Base-by-base conservation (phyloP, 2,888 invertebrate genomes). In the Ochropacha duplaris region DNA sequence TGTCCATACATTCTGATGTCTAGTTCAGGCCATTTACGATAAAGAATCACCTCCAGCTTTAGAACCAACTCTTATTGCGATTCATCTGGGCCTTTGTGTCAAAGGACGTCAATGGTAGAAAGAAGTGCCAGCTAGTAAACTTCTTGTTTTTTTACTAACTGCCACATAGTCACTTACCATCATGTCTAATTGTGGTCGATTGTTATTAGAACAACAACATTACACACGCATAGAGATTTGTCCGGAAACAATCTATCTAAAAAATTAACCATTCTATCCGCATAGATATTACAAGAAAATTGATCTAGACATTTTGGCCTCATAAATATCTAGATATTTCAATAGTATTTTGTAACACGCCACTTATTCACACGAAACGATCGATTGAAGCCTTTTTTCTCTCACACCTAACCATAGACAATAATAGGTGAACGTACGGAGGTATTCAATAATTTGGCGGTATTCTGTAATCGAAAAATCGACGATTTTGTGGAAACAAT, bases 261-360 rank as follows among this genome's bases (percentile, higher is more conserved):
- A 16, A 34, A 34, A 34, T 34, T 3, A 12, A 14, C 28, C 34
- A 34, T 31, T 31, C 1, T 16, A 39, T 16, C n/a, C 39, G 39
- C 39, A 16, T 39, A n/a, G n/a, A n/a, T n/a, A n/a, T 19, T 1
- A 19, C 19, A 44, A 0, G 9, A 36, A 12, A 19, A 14, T 2
- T 16, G 16, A 44, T 44, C 44, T 44, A 44, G 44, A 9, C 19
- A 14, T 44, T n/a, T 19, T 44, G 44, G 19, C 19, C 44, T 44
- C 44, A 44, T 19, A 19, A 19, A 44, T 14, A 16, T 44, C 19
- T 44, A 9, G 12, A 44, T 19, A 19, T 44, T 44, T 44, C 44
- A 44, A 44, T 44, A 44, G 44, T 44, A 44, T 44, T 44, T 44
- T 44, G 44, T 19, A 44, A 44, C 44, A 44, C 44, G 44, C 44